Evolutionary conservation across 2,888 invertebrate species (phyloP).

Genomic region (Dysmachus trigonus): DNA sequence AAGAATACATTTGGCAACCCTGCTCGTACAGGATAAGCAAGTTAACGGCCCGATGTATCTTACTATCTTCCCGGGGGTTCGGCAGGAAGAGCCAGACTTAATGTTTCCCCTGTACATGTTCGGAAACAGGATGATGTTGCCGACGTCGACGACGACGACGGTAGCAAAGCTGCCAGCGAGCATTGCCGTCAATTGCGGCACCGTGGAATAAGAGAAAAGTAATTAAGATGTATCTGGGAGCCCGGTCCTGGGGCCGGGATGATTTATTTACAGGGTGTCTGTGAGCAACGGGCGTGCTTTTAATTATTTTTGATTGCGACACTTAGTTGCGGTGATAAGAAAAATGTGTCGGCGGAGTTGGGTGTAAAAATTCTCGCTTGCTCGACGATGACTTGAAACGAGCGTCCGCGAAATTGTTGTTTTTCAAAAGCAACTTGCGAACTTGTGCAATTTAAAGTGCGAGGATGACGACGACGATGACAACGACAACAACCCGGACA

Average conservation of each 20-base stretch:
- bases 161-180: neutral
- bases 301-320: conserved; percentile 14
- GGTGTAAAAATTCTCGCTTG: neutral
- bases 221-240: neutral
- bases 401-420: neutral
- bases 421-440: neutral
- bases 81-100: neutral
- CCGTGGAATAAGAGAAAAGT: neutral
- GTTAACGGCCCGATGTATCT: neutral
- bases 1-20: too few species aligned
- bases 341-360: neutral
- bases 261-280: neutral
- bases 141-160: neutral
- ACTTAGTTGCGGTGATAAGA: conserved; percentile 12
- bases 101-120: neutral
- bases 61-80: neutral
- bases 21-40: neutral
- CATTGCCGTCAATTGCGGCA: conserved; percentile 2
- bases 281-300: neutral
- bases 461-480: neutral
- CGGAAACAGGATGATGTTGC: neutral
- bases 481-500: too few species aligned
- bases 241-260: neutral
- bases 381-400: neutral
- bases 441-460: neutral